Evolutionary conservation across 2,888 invertebrate species (phyloP), one percentile per base, ranked within the genome.

Genomic region (Girardia tigrina): DNA sequence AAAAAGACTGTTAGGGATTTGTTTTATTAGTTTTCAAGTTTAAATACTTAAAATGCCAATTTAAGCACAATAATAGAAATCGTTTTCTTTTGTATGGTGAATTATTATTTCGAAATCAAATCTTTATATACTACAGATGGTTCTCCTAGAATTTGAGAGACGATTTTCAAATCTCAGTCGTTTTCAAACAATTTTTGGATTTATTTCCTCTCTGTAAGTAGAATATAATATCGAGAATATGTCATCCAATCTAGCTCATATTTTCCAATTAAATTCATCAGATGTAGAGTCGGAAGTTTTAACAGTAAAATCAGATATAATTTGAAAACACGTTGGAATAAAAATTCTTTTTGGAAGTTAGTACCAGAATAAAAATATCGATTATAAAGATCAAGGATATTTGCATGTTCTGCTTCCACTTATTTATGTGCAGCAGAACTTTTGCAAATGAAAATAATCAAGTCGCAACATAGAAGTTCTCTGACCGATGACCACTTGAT

Each of bases 221-320:
- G 56, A 56, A 56, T n/a, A n/a, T n/a, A n/a, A n/a, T n/a, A 56
- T 12, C n/a, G 56, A 56, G 56, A 23, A 56, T 56, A 56, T 56
- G n/a, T 56, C 56, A 56, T 56, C 4, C n/a, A 56, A 56, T 56
- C 56, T 56, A 56, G n/a, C 56, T 56, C 56, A 56, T 56, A 56
- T n/a, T 56, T 56, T 16, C n/a, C n/a, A 8, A 56, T 56, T 56
- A 23, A 56, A 56, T 56, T 56, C 56, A 56, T 56, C n/a, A n/a
- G n/a, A n/a, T n/a, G n/a, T n/a, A n/a, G n/a, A n/a, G n/a, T n/a
- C 23, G n/a, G 56, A 56, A 56, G n/a, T 56, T n/a, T 4, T n/a
- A 56, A 56, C n/a, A 36, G 16, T 36, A 36, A 36, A 36, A 36
- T 36, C 36, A 16, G 36, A 36, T 36, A 36, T 36, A 8, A 36